Conservation (phyloP, 2,888 invertebrate species). For the Chalcis sispes region DNA sequence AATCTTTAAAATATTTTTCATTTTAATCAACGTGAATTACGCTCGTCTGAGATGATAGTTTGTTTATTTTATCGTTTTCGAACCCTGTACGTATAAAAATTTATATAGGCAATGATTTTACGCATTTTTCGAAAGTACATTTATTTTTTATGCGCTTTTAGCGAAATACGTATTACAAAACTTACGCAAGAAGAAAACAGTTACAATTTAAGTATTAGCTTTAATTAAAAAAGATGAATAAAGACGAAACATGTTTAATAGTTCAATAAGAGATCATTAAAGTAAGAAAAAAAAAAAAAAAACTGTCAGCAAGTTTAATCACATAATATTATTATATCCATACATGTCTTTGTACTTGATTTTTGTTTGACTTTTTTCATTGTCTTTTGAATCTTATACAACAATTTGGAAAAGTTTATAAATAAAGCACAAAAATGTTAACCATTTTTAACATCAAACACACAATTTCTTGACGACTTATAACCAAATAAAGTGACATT, state of each 20-base stretch:
- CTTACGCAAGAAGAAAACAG: slow-evolving; percentile 50
- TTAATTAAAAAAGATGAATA: slow-evolving; percentile 36
- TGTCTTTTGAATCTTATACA: slow-evolving; percentile 21
- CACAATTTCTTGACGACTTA: slow-evolving; percentile 39
- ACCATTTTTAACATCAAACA: slow-evolving; percentile 45
- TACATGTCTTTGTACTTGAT: slow-evolving; percentile 48
- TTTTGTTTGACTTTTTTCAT: slow-evolving; percentile 45
- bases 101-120: slow-evolving; percentile 46
- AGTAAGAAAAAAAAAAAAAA: slow-evolving; percentile 30
- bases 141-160: slow-evolving; percentile 43
- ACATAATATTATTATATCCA: slow-evolving; percentile 36
- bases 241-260: slow-evolving; percentile 25
- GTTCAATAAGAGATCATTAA: slow-evolving; percentile 42
- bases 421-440: slow-evolving; percentile 31
- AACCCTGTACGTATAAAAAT: slow-evolving; percentile 54
- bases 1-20: slow-evolving; percentile 31
- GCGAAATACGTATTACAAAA: slow-evolving; percentile 49
- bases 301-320: slow-evolving; percentile 27
- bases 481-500: slow-evolving; percentile 43
- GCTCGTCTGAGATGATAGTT: slow-evolving; percentile 33
- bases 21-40: slow-evolving; percentile 40
- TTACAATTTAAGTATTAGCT: slow-evolving; percentile 36
- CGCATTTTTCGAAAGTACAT: slow-evolving; percentile 45
- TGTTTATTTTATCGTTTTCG: slow-evolving; percentile 35
- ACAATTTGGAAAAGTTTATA: slow-evolving; percentile 39